Percentiles rank a stretch among this genome's conserved stretches.
Conservation (phyloP, 2,797 vertebrate genomes). For the Notolabrus celidotus region DNA sequence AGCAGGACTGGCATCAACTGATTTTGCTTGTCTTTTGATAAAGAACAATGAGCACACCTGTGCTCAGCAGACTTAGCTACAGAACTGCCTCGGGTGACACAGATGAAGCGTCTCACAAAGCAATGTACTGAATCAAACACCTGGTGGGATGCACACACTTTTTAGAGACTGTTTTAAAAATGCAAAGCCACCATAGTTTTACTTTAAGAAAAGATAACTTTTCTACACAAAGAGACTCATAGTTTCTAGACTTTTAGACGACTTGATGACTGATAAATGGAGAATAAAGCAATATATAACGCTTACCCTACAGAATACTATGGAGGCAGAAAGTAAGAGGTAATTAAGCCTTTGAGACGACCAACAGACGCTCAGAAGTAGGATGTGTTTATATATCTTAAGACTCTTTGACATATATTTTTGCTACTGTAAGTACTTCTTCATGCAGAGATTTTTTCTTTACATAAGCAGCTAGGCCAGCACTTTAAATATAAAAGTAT, state of each 20-base stretch:
- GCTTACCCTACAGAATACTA: constrained; percentile 1
- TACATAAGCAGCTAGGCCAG: constrained; percentile 60
- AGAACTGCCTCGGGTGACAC: constrained; percentile 70
- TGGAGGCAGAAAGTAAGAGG: constrained; percentile 11
- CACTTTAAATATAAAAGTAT: constrained; percentile 71
- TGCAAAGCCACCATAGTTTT: constrained; percentile 58
- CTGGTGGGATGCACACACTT: constrained; percentile 47
- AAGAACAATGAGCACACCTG: constrained; percentile 76
- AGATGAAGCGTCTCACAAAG: constrained; percentile 59
- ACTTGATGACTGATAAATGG: not conserved
- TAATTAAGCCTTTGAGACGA: constrained; percentile 13
- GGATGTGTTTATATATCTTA: constrained; percentile 5
- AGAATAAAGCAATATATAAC: not conserved
- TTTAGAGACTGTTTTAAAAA: constrained; percentile 39
- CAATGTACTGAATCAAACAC: constrained; percentile 59
- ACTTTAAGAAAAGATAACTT: not conserved
- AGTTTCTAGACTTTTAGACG: not conserved
- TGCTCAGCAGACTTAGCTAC: constrained; percentile 48
- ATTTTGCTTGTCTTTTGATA: constrained; percentile 61
- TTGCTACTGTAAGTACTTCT: constrained; percentile 49
- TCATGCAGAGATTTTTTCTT: constrained; percentile 45
- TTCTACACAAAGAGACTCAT: not conserved
- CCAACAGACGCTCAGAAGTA: not conserved
- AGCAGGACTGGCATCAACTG: constrained; percentile 56
- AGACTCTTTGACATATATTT: constrained; percentile 23